Conservation (phyloP, 1,140 invertebrate genomes). For the Magallana angulata region DNA sequence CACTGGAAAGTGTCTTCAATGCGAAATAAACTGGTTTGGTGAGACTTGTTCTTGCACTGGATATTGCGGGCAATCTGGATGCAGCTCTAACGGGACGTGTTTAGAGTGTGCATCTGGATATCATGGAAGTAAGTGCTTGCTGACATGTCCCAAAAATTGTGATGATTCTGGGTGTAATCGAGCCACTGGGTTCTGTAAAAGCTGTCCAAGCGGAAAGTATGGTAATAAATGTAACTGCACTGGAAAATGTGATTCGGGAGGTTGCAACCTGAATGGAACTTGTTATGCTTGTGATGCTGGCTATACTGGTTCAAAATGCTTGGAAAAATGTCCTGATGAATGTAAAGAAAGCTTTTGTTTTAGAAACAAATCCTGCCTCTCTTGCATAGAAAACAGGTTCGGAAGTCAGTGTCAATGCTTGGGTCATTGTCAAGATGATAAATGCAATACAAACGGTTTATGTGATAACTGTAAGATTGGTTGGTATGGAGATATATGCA, state of each 20-base stretch:
- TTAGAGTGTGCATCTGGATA: conserved; percentile 42
- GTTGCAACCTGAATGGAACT: conserved; percentile 41
- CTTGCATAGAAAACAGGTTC: conserved; percentile 25
- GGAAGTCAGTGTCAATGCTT: conserved; percentile 38
- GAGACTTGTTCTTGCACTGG: conserved; percentile 43
- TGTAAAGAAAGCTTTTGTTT: conserved; percentile 26
- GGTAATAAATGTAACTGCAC: conserved; percentile 38
- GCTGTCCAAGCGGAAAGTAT: conserved; percentile 33
- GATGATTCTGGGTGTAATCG: neutral
- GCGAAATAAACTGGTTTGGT: conserved; percentile 44
- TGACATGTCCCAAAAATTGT: conserved; percentile 47
- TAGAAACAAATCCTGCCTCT: neutral
- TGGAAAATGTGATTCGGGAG: conserved; percentile 18
- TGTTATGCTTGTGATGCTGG: conserved; percentile 5
- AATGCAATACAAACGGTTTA: conserved; percentile 28
- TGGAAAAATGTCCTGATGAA: conserved; percentile 25
- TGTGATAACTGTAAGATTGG: conserved; percentile 28
- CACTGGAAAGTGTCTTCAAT: conserved; percentile 40
- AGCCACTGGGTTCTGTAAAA: conserved; percentile 17
- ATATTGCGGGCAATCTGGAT: conserved; percentile 40
- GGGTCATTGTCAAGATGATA: conserved; percentile 38
- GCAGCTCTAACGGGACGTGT: conserved; percentile 11
- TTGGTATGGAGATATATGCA: conserved; percentile 42
- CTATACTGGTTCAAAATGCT: conserved; percentile 17
- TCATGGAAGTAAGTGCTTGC: conserved; percentile 32